phyloP scores from a whole-genome alignment of 2,888 invertebrate species.

The Scaptomyza flava region DNA sequence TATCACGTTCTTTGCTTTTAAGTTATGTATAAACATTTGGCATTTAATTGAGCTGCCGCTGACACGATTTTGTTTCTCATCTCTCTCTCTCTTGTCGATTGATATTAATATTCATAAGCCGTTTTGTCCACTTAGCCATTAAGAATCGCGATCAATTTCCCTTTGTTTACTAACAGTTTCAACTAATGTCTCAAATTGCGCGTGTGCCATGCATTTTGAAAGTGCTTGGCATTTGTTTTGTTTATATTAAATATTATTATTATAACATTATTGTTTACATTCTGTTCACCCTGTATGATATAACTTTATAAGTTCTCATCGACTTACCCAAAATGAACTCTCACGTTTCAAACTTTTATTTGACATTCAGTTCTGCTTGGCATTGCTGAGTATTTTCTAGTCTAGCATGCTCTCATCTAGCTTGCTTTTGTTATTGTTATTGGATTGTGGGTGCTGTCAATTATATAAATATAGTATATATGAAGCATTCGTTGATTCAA shows the following conservation, averaged over 20 bases:
- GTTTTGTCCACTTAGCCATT: not conserved
- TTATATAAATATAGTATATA: too few species aligned
- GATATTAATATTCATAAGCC: not conserved
- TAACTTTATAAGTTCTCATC: too few species aligned
- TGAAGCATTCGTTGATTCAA: not conserved
- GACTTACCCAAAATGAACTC: too few species aligned
- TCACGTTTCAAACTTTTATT: too few species aligned
- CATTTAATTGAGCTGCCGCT: not conserved
- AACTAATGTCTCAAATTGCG: constrained; percentile 52
- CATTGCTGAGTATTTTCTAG: constrained; percentile 1
- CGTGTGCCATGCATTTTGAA: constrained; percentile 46
- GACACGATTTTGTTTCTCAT: not conserved
- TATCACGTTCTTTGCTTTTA: too few species aligned
- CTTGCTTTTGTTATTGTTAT: not conserved
- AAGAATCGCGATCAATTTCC: not conserved
- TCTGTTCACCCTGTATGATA: not conserved
- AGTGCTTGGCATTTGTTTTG: constrained; percentile 16
- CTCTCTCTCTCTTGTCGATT: not conserved
- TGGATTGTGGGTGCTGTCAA: not conserved
- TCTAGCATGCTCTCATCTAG: not conserved
- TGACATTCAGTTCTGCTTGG: too few species aligned
- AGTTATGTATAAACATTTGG: too few species aligned
- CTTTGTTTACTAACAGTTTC: constrained; percentile 42
- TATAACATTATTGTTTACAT: constrained; percentile 5
- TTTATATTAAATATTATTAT: constrained; percentile 26